Evolutionary conservation across 2,888 invertebrate species (phyloP).

Genomic region (Rhagonycha lutea): DNA sequence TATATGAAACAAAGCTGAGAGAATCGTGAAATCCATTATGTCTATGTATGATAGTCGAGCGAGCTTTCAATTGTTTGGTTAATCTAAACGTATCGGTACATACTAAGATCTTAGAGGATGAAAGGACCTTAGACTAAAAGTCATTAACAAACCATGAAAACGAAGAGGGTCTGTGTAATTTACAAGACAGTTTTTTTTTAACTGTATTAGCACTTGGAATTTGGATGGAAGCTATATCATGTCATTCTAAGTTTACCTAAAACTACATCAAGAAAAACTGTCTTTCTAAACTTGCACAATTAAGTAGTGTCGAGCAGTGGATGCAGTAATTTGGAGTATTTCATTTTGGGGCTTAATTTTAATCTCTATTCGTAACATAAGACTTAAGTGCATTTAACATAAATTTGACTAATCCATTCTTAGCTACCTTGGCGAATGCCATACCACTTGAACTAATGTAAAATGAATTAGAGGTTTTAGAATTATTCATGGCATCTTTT

Average conservation of each 20-base stretch:
- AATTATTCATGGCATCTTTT: not conserved
- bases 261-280: not conserved
- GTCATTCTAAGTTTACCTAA: not conserved
- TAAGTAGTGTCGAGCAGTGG: not conserved
- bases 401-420: constrained; percentile 24
- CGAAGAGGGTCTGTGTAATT: not conserved
- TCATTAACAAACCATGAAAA: not conserved
- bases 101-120: too few relatives aligned
- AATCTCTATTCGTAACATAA: constrained; percentile 13
- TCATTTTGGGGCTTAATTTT: constrained; percentile 16
- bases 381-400: constrained; percentile 21
- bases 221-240: not conserved
- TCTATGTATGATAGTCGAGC: not conserved
- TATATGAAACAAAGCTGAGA: not conserved
- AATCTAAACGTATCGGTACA: too few relatives aligned
- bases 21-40: not conserved
- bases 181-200: not conserved
- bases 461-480: not conserved
- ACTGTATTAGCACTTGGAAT: too few relatives aligned
- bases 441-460: constrained; percentile 1
- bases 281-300: not conserved
- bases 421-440: constrained; percentile 2
- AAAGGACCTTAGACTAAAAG: too few relatives aligned
- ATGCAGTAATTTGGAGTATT: constrained; percentile 4
- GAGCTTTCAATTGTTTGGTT: not conserved